Percentiles rank a stretch among this genome's conserved stretches.
Evolutionary conservation across 2,113 vertebrate genomes (phyloP).

Genomic region (Aix galericulata): DNA sequence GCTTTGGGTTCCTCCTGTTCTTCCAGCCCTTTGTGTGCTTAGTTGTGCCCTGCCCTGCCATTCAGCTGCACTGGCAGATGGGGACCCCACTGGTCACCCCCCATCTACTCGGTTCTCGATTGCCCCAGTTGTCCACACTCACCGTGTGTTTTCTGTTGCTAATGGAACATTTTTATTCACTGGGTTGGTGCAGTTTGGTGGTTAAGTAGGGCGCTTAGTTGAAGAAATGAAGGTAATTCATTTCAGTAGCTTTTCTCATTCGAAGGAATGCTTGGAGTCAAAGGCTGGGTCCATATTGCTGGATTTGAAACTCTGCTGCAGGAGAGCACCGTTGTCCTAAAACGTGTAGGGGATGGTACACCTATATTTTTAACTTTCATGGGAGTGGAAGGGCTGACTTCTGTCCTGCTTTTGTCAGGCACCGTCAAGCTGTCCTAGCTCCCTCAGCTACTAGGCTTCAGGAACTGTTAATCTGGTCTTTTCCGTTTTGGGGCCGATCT

Average conservation of each 20-base stretch:
- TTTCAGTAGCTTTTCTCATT: background rate
- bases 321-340: background rate
- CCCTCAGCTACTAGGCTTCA: constrained; percentile 56
- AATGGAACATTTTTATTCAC: background rate
- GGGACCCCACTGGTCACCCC: background rate
- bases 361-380: background rate
- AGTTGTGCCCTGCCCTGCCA: background rate
- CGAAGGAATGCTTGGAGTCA: constrained; percentile 9
- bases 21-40: background rate
- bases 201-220: background rate
- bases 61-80: background rate
- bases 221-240: background rate
- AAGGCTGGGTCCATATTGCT: background rate
- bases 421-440: constrained; percentile 13
- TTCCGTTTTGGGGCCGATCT: constrained; percentile 53
- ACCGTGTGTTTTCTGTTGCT: background rate
- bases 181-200: fast-evolving
- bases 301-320: background rate
- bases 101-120: background rate
- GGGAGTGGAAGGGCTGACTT: constrained; percentile 4
- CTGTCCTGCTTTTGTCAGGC: constrained; percentile 3
- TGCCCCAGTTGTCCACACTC: background rate
- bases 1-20: constrained; percentile 60
- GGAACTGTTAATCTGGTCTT: constrained; percentile 60
- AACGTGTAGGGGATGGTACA: background rate